Percentiles rank a stretch among this genome's conserved stretches.
Conservation (phyloP, 2,113 vertebrate genomes). For the Pteruthius melanotis region DNA sequence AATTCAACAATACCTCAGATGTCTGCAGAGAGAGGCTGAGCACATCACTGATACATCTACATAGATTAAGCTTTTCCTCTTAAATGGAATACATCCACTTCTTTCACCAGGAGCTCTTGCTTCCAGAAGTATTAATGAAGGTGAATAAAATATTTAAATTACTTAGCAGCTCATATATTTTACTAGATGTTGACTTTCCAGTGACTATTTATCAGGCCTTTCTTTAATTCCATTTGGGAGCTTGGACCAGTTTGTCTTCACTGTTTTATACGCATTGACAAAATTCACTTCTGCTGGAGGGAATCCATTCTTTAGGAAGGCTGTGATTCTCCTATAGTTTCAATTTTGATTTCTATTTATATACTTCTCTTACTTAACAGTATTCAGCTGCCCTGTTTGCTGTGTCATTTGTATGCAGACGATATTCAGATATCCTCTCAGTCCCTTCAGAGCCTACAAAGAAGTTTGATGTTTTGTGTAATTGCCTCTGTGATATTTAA, state of each 20-base stretch:
- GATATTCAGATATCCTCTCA: background rate
- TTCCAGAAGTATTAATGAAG: constrained; percentile 7
- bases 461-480: constrained; percentile 62
- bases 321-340: constrained; percentile 10
- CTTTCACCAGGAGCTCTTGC: background rate
- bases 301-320: background rate
- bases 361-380: background rate
- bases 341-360: constrained; percentile 32
- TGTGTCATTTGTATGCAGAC: constrained; percentile 33
- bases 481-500: constrained; percentile 67
- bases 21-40: background rate
- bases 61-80: background rate
- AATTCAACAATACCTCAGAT: background rate
- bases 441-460: constrained; percentile 29
- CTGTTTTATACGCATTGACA: background rate
- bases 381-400: constrained; percentile 15
- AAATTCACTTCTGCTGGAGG: background rate
- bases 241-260: background rate
- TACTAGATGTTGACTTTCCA: background rate
- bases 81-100: background rate
- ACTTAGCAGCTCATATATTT: background rate
- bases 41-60: background rate
- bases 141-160: constrained; percentile 20
- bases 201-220: constrained; percentile 16
- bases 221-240: background rate